Percentiles rank a stretch among this genome's conserved stretches.
Evolutionary conservation across 2,888 invertebrate genomes (phyloP).

Genomic region (Hypolimnas misippus): DNA sequence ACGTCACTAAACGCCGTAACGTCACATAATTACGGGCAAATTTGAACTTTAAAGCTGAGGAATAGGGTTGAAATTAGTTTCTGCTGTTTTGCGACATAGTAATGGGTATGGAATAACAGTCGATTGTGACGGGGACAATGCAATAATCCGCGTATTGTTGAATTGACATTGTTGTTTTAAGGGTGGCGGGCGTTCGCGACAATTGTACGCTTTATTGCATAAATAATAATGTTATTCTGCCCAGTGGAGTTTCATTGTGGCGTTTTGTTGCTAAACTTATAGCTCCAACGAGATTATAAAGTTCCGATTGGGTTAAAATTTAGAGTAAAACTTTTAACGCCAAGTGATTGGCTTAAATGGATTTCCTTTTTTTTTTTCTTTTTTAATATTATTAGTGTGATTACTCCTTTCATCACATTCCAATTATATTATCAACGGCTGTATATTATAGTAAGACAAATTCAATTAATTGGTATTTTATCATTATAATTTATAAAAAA

Average conservation of each 20-base stretch:
- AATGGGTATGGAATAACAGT: slow-evolving; percentile 62
- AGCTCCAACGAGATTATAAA: slow-evolving; percentile 45
- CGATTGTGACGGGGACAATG: slow-evolving; percentile 82
- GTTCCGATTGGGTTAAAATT: slow-evolving; percentile 31
- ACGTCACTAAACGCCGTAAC: slow-evolving; percentile 60
- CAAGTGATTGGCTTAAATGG: background rate
- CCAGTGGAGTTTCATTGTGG: slow-evolving; percentile 72
- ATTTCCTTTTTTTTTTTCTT: background rate
- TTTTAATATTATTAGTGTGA: no score
- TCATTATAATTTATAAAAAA: no score
- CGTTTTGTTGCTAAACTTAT: slow-evolving; percentile 64
- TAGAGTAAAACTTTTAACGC: background rate
- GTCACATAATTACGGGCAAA: slow-evolving; percentile 35
- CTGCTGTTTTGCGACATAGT: slow-evolving; percentile 52
- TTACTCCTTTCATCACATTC: no score
- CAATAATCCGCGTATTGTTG: slow-evolving; percentile 84
- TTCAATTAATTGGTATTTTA: no score
- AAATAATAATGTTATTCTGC: slow-evolving; percentile 82
- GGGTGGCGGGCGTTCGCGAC: slow-evolving; percentile 77
- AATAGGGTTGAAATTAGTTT: slow-evolving; percentile 33
- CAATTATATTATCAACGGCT: no score
- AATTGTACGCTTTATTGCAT: slow-evolving; percentile 83
- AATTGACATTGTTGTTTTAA: slow-evolving; percentile 84
- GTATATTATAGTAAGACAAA: no score
- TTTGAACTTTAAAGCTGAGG: slow-evolving; percentile 34